A percentile compares a stretch with the other conserved stretches of the same genome.
These are phyloP conservation scores for Enhydra lutris DNA, from an alignment of 2,113 vertebrate genomes.

Conservation along the genomic window DNA sequence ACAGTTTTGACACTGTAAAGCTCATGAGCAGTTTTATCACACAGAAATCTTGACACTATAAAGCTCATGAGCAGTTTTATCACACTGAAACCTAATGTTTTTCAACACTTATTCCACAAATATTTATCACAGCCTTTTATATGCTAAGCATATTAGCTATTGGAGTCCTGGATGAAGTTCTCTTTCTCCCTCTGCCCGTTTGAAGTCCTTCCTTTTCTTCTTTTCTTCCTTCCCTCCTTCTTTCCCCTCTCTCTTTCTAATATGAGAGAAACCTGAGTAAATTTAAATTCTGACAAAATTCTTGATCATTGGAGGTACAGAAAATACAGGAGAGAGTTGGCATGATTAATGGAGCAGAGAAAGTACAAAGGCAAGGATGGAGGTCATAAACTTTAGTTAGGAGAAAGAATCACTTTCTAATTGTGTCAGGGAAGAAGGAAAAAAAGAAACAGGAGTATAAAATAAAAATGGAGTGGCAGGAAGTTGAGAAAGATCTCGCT, in stretches of 20 bases:
- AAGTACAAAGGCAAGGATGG: neutral
- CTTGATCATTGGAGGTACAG: neutral
- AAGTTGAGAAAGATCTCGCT: neutral
- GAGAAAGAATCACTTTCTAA: neutral
- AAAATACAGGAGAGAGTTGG: neutral
- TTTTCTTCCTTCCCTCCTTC: neutral
- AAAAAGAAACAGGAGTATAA: neutral
- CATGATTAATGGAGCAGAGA: neutral
- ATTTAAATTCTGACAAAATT: neutral
- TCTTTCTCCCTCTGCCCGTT: neutral
- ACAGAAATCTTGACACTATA: neutral
- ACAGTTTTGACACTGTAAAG: neutral
- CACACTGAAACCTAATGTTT: neutral
- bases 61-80: neutral
- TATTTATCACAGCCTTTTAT: neutral
- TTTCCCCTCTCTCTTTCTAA: neutral
- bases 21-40: neutral
- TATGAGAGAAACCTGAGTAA: neutral
- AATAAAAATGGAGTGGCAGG: neutral
- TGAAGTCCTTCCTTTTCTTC: neutral
- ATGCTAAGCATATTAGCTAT: neutral
- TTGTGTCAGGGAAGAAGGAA: neutral
- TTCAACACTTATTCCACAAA: neutral
- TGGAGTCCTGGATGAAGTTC: neutral
- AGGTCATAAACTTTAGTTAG: neutral